These are phyloP conservation scores for Spermophilus dauricus DNA, from an alignment of 2,113 vertebrate genomes.

Conservation along the genomic window DNA sequence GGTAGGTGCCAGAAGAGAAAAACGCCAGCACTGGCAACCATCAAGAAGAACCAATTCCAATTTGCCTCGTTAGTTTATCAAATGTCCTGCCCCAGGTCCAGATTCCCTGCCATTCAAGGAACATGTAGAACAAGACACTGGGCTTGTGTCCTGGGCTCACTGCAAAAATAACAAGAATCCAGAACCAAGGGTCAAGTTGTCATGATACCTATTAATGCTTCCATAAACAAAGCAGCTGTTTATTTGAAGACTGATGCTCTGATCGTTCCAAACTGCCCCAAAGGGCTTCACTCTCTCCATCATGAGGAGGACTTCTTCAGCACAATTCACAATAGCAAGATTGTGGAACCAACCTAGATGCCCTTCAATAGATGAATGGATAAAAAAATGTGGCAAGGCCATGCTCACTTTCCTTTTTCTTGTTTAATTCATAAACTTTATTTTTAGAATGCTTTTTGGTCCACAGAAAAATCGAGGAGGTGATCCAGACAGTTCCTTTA, in stretches of 20 bases:
- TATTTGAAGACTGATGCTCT: neutral
- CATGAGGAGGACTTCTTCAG: constrained; percentile 55
- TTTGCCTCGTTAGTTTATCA: neutral
- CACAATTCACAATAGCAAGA: too few species aligned
- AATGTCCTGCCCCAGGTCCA: constrained; percentile 41
- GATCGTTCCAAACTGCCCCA: neutral
- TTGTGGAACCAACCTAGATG: too few species aligned
- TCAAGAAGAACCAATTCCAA: neutral
- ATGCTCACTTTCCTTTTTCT: neutral
- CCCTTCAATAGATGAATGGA: too few species aligned
- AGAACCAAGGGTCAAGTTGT: constrained; percentile 19
- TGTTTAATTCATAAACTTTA: neutral
- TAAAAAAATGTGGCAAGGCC: too few species aligned
- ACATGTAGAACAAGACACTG: neutral
- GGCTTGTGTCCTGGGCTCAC: constrained; percentile 15
- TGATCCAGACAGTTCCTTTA: neutral
- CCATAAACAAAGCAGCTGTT: constrained; percentile 34
- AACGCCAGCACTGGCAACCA: constrained; percentile 50
- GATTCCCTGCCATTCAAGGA: neutral
- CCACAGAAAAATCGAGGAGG: neutral
- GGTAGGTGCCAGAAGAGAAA: neutral
- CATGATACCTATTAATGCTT: neutral
- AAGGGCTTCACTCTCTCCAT: neutral
- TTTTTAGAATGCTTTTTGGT: neutral
- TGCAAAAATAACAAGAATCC: constrained; percentile 47